Percentiles rank a stretch among this genome's conserved stretches.
Evolutionary conservation across 2,113 vertebrate genomes (phyloP).

Genomic region (Lipotes vexillifer): DNA sequence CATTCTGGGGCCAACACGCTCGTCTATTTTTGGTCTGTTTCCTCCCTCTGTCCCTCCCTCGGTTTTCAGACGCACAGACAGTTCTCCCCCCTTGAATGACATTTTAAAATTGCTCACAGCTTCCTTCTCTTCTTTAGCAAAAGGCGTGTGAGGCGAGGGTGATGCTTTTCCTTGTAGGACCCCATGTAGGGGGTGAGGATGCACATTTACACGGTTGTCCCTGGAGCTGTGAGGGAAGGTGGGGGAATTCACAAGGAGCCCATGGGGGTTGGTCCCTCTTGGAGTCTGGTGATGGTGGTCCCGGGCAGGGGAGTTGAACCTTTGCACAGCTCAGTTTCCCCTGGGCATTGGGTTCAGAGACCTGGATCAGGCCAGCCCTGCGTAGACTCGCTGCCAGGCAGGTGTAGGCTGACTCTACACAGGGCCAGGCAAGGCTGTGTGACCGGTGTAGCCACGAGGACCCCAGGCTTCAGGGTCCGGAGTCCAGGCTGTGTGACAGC

Average conservation of each 20-base stretch:
- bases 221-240: too few species aligned
- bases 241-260: neutral
- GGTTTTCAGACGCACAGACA: neutral
- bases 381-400: neutral
- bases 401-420: neutral
- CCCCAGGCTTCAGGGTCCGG: accelerated
- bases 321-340: neutral
- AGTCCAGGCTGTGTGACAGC: neutral
- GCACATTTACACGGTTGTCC: neutral
- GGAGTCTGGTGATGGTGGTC: neutral
- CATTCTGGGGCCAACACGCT: neutral
- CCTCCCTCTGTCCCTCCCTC: neutral
- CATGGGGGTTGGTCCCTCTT: neutral
- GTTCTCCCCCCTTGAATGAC: neutral
- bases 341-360: neutral
- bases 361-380: neutral
- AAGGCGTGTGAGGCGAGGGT: too few species aligned
- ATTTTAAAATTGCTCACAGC: neutral
- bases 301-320: neutral
- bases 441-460: neutral
- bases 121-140: neutral
- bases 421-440: neutral
- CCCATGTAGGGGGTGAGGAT: neutral
- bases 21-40: neutral
- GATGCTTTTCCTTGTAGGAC: neutral